A percentile compares a stretch with the other conserved stretches of the same genome.
These are phyloP conservation scores for Habroteleia sp. DNA, from an alignment of 2,888 invertebrate genomes.

Conservation along the genomic window DNA sequence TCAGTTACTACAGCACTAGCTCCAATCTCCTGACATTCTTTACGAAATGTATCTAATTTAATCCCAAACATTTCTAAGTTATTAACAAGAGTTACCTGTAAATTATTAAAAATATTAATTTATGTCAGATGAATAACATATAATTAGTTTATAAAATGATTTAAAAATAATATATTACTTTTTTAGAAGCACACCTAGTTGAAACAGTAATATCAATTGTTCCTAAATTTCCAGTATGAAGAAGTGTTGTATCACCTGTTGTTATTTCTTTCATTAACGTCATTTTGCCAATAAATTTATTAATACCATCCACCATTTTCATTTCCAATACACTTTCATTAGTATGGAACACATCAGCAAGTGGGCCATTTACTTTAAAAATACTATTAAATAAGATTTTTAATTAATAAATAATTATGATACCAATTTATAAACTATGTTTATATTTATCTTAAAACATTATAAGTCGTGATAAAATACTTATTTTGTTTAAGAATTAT, in stretches of 20 bases:
- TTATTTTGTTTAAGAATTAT: no score
- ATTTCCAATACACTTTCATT: slow-evolving; percentile 81
- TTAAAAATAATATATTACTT: slow-evolving; percentile 82
- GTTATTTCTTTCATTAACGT: slow-evolving; percentile 86
- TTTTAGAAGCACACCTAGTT: slow-evolving; percentile 92
- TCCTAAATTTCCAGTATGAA: slow-evolving; percentile 87
- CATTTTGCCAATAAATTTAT: slow-evolving; percentile 86
- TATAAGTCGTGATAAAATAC: no score
- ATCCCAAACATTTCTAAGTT: slow-evolving; percentile 95
- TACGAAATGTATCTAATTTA: slow-evolving; percentile 88
- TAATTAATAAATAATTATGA: no score
- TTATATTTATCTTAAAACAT: no score
- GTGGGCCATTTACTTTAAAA: slow-evolving; percentile 83
- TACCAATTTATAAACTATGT: slow-evolving; percentile 22
- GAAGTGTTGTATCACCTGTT: slow-evolving; percentile 82
- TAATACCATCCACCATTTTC: slow-evolving; percentile 88
- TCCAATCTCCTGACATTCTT: slow-evolving; percentile 92
- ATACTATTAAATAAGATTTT: slow-evolving; percentile 81
- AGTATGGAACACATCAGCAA: slow-evolving; percentile 81
- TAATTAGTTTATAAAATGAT: slow-evolving; percentile 1
- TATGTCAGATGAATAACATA: slow-evolving; percentile 1
- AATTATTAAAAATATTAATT: not conserved
- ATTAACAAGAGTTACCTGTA: slow-evolving; percentile 87
- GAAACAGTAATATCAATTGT: slow-evolving; percentile 89
- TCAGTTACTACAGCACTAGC: slow-evolving; percentile 92